Base-by-base conservation (phyloP, 2,113 vertebrate species). In the Bufo bufo region DNA sequence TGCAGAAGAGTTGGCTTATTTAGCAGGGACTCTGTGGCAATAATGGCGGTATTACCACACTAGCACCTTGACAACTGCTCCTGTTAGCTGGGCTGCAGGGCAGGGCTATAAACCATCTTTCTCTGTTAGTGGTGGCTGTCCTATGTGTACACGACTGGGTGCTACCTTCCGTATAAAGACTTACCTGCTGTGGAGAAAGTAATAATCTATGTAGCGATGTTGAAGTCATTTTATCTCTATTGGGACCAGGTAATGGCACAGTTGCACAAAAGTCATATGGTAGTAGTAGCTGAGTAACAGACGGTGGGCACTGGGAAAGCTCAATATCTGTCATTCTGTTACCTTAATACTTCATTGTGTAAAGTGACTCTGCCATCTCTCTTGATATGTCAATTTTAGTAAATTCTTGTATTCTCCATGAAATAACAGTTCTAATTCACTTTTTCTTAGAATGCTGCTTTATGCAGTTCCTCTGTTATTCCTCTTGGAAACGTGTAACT, bases 61-160 rank as follows among this genome's bases (percentile, higher is more conserved):
- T 65, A 65, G 47, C 74, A 58, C 49, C 23, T 77, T 77, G 87
- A 88, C 87, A 88, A 83, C 87, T 77, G 80, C 87, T 23, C 66
- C 47, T 77, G 80, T 61, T 43, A 13, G 50, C 49, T 20, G 6
- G n/a, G 72, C 56, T 6, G 23, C 43, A 23, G 71, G 65, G 65
- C 63, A 83, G 87, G 65, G 80, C 87, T 88, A 65, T n/a, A 23
- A 45, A 56, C 17, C 13, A 63, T 54, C 58, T 52, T 69, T 20
- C 78, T 56, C 12, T 81, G 11, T 43, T 86, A 23, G 50, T 16
- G n/a, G 45, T n/a, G 17, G 10, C 50, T 85, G 71, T 58, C 56
- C 43, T 58, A 14, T 74, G 54, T 33, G 63, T 63, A 12, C 50
- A 4, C 49, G n/a, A 50, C 84, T 23, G 72, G 72, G 54, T 56